Conservation (phyloP, 92 coral and sea anemone species). For the Chrysogorgia sp. region DNA sequence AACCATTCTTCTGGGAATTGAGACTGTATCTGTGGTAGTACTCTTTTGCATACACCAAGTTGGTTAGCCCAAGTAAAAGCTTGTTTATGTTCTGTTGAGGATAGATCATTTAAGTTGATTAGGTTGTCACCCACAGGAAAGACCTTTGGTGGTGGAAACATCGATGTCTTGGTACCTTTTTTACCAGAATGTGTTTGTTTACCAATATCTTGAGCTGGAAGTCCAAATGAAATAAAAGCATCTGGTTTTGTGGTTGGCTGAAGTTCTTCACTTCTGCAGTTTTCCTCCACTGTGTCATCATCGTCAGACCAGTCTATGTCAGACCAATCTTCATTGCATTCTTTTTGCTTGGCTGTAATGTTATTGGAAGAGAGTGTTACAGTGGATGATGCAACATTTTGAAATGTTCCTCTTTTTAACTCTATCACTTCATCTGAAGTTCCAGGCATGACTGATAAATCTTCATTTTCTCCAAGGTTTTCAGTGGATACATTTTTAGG, state of each 20-base stretch:
- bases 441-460: background rate
- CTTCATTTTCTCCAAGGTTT: background rate
- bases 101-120: background rate
- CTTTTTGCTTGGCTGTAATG: background rate
- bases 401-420: conserved; percentile 10
- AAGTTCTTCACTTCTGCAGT: conserved; percentile 37
- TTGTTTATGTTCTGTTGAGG: background rate
- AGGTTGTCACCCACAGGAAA: background rate
- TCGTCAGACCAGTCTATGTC: conserved; percentile 36
- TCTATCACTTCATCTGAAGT: background rate
- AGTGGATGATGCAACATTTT: background rate
- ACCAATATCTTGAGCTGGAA: conserved; percentile 81
- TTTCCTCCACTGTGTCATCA: conserved; percentile 9
- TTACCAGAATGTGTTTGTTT: conserved; percentile 39
- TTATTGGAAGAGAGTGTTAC: background rate
- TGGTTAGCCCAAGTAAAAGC: background rate
- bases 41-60: conserved; percentile 25
- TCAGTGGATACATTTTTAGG: conserved; percentile 1
- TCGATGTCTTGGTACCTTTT: background rate
- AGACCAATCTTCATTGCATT: conserved; percentile 12
- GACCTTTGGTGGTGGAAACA: conserved; percentile 12
- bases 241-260: conserved; percentile 39
- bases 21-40: conserved; percentile 54
- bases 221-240: conserved; percentile 74
- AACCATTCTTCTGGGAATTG: conserved; percentile 83